phyloP scores from a whole-genome alignment of 2,113 vertebrate genomes.

The Hemicordylus capensis region DNA sequence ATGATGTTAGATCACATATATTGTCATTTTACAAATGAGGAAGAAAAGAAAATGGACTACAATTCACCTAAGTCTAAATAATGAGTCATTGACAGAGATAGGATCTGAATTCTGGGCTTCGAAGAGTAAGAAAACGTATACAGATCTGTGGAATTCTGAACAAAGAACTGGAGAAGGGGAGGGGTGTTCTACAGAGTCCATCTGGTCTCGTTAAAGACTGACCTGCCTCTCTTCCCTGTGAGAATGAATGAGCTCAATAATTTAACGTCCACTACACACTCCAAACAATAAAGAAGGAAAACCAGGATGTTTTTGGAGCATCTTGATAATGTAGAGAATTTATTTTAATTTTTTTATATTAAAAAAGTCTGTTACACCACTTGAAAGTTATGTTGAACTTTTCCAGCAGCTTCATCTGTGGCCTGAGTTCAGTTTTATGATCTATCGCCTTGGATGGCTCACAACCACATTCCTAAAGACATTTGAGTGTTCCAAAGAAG shows the following conservation, averaged over 20 bases:
- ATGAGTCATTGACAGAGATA: not conserved
- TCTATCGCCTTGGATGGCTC: slow-evolving; percentile 9
- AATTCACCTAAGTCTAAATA: not conserved
- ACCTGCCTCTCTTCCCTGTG: not conserved
- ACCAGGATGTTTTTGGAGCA: not conserved
- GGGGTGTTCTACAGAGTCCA: not conserved
- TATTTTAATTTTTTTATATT: not conserved
- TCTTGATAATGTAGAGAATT: not conserved
- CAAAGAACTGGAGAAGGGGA: not conserved
- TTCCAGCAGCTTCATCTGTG: slow-evolving; percentile 32
- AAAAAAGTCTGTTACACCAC: not conserved
- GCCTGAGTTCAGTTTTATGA: slow-evolving; percentile 25
- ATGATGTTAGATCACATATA: not conserved
- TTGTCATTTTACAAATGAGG: not conserved
- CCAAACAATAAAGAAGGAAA: not conserved
- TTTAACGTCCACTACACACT: not conserved
- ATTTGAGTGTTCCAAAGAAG: not conserved
- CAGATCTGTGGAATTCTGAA: not conserved
- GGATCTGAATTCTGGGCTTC: not conserved
- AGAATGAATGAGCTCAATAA: not conserved
- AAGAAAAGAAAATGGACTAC: not conserved
- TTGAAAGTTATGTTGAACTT: slow-evolving; percentile 28
- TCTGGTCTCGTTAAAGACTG: not conserved
- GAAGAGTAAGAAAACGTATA: not conserved
- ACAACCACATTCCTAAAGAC: slow-evolving; percentile 50